phyloP scores from a whole-genome alignment of 2,797 vertebrate species.

The Spheniscus humboldti region DNA sequence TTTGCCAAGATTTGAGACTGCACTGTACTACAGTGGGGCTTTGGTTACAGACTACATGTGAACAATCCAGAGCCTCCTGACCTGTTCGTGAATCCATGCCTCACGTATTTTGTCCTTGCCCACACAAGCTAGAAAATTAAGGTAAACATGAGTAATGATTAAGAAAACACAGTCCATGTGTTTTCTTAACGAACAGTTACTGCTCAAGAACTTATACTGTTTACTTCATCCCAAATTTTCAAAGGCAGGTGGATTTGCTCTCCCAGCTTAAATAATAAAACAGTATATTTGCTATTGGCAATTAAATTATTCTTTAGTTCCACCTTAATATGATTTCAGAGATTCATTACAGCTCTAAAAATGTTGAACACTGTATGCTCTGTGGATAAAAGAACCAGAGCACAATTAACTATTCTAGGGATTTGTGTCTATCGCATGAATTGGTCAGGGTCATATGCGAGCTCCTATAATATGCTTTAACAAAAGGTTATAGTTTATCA shows the following conservation, averaged over 20 bases:
- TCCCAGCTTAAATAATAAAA: neutral
- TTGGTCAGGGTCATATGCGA: neutral
- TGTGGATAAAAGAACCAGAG: neutral
- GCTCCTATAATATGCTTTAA: neutral
- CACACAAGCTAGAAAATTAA: neutral
- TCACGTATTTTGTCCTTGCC: neutral
- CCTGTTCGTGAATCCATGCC: neutral
- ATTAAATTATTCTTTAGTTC: neutral
- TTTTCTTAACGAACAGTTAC: neutral
- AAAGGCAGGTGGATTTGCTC: neutral
- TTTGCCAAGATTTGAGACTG: neutral
- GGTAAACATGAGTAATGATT: neutral
- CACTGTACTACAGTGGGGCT: neutral
- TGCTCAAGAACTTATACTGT: neutral
- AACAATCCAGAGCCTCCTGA: neutral
- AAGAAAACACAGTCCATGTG: neutral
- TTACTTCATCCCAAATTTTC: neutral
- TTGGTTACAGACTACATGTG: fast-evolving
- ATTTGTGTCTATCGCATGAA: neutral
- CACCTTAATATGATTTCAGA: neutral
- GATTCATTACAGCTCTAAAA: neutral
- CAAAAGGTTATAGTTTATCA: neutral
- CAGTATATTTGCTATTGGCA: neutral
- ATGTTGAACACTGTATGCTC: neutral
- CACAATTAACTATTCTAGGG: neutral